Conservation (phyloP, 2,113 vertebrate species). For the Salvelinus fontinalis region DNA sequence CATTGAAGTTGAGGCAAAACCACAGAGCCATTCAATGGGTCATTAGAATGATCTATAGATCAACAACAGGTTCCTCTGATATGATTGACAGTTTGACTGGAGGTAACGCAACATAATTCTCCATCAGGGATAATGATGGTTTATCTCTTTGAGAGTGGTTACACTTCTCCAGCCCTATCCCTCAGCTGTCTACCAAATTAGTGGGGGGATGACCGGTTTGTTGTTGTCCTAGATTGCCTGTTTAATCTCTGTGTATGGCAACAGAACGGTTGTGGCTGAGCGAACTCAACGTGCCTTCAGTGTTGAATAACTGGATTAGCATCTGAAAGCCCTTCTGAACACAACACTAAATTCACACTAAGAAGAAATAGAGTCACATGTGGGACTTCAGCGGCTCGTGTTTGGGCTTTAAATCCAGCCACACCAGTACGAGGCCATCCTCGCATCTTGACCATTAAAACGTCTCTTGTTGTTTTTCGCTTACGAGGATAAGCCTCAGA, state of each 20-base stretch:
- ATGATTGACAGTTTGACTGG: background rate
- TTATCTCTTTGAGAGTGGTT: conserved; percentile 25
- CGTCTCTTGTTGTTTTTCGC: conserved; percentile 2
- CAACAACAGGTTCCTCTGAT: background rate
- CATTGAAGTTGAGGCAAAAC: background rate
- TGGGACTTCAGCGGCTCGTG: background rate
- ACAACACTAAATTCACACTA: conserved; percentile 54
- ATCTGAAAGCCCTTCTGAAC: conserved; percentile 48
- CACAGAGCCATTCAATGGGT: background rate
- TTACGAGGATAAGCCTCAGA: background rate
- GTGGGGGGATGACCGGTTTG: background rate
- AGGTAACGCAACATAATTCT: background rate
- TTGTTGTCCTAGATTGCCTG: too few relatives aligned
- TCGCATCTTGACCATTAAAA: background rate
- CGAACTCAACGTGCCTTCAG: conserved; percentile 41
- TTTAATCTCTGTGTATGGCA: too few relatives aligned
- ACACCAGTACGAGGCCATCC: background rate
- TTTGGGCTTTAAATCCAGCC: conserved; percentile 18
- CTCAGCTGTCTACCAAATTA: too few relatives aligned
- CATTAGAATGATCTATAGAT: background rate
- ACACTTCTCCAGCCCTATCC: too few relatives aligned
- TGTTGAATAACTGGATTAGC: conserved; percentile 67
- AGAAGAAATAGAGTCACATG: conserved; percentile 48
- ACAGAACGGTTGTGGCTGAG: conserved; percentile 21
- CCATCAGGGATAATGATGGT: conserved; percentile 32